Percentiles rank a stretch among this genome's conserved stretches.
These are phyloP conservation scores for Heptranchias perlo DNA, from an alignment of 2,113 vertebrate species.

Conservation along the genomic window DNA sequence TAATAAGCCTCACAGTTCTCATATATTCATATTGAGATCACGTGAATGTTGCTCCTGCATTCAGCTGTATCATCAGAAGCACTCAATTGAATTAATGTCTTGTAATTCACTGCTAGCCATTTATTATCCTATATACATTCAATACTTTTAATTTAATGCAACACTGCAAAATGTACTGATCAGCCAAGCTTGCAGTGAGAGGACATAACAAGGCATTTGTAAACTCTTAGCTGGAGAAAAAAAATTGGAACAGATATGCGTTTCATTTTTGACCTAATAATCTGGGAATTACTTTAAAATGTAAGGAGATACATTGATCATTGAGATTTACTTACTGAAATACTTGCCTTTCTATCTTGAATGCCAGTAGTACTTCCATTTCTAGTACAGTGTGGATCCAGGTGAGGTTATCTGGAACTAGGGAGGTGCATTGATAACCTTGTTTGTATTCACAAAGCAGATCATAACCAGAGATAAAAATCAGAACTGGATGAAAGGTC, in stretches of 20 bases:
- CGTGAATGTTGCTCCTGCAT: not conserved
- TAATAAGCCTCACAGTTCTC: not conserved
- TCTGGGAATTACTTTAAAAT: not conserved
- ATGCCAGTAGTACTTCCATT: not conserved
- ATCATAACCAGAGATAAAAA: not conserved
- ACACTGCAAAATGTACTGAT: not conserved
- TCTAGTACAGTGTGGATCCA: not conserved
- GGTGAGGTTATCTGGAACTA: not conserved
- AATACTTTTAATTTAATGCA: not conserved
- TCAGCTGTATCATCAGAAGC: not conserved
- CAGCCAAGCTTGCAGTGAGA: not conserved
- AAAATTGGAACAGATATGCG: not conserved
- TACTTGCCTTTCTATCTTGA: not conserved
- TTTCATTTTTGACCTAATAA: not conserved
- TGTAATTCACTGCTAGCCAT: conserved; percentile 15
- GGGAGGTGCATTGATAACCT: not conserved
- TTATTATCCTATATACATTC: conserved; percentile 6
- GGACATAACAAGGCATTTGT: not conserved
- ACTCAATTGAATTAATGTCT: not conserved
- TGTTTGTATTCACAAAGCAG: not conserved
- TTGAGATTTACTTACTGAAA: not conserved
- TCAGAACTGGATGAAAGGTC: too few relatives aligned
- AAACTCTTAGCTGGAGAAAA: not conserved
- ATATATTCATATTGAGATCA: not conserved
- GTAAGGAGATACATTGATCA: not conserved